These are phyloP conservation scores for Petrocephalus schoutedeni DNA, from an alignment of 2,797 vertebrate genomes.

Conservation along the genomic window DNA sequence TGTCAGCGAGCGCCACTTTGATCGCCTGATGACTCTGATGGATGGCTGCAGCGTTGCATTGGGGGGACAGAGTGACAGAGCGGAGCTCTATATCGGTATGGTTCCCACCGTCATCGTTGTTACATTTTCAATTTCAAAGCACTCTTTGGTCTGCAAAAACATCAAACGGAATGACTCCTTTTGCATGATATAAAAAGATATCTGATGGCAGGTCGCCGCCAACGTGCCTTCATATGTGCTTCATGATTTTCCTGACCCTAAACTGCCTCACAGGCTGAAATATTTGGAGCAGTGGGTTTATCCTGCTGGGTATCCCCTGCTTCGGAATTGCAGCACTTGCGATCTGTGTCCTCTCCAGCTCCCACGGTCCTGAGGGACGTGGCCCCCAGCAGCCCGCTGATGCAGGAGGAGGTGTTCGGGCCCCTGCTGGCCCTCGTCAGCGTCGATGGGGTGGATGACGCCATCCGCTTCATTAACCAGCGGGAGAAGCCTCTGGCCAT, in stretches of 20 bases:
- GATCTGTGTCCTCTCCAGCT: neutral
- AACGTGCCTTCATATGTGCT: neutral
- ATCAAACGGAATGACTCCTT: neutral
- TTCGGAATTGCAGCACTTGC: neutral
- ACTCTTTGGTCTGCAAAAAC: neutral
- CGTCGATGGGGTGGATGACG: conserved; percentile 66
- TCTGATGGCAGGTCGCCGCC: neutral
- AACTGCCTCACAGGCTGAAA: neutral
- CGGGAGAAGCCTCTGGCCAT: conserved; percentile 85
- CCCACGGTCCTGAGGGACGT: conserved; percentile 77
- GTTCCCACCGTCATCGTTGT: neutral
- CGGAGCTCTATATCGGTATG: conserved; percentile 75
- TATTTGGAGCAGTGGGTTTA: neutral
- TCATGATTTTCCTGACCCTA: neutral
- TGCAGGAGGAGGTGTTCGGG: conserved; percentile 94
- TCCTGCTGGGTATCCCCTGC: neutral
- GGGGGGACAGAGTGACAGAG: conserved; percentile 75
- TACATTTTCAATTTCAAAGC: neutral
- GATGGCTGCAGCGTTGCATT: conserved; percentile 69
- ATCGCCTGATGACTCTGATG: conserved; percentile 68
- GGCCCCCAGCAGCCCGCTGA: conserved; percentile 62
- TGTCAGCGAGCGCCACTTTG: conserved; percentile 79
- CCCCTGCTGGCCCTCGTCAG: conserved; percentile 77
- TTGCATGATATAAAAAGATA: too few species aligned
- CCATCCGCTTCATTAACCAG: conserved; percentile 77